Base-by-base conservation (phyloP, 2,113 vertebrate species). In the Scomber japonicus region DNA sequence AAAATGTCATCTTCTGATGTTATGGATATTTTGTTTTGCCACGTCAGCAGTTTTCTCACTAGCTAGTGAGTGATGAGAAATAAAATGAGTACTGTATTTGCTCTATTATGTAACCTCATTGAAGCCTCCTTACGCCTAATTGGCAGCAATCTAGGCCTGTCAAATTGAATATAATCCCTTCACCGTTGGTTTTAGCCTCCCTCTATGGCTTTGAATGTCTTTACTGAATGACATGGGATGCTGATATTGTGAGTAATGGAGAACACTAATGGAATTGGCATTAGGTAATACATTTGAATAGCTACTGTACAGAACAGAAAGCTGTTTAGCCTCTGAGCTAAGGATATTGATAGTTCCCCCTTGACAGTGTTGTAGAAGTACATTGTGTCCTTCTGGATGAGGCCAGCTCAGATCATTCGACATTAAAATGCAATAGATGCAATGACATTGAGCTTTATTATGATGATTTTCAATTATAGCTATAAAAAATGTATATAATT, bases 191-290 rank as follows among this genome's bases (percentile, higher is more conserved):
- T 91, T 85, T 68, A 81, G 66, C 55, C 35, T 78, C 59, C 46
- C 73, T 88, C 73, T n/a, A 59, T 69, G 60, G 67, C 68, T 89
- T 68, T 45, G 69, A 73, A 83, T 75, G 79, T 30, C 82, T 86
- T 78, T 51, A 84, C 71, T 81, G 85, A 88, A 85, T 85, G 88
- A 82, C 92, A 89, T 54, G 67, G 44, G 71, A 84, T 65, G 69
- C 61, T 86, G 73, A 89, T 85, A 78, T 77, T 80, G 71, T 84
- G 86, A 93, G 81, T 87, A 89, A 92, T 91, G 77, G 79, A 78
- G 77, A 72, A 60, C 44, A 55, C 67, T 91, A 85, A 88, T 91
- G 74, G 85, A 88, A 91, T 66, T 90, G 85, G 79, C 79, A 88
- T 86, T 62, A 74, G 77, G 74, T 86, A 75, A 87, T 86, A 74